These are phyloP conservation scores for Taurulus bubalis DNA, from an alignment of 2,113 vertebrate species.

Conservation along the genomic window DNA sequence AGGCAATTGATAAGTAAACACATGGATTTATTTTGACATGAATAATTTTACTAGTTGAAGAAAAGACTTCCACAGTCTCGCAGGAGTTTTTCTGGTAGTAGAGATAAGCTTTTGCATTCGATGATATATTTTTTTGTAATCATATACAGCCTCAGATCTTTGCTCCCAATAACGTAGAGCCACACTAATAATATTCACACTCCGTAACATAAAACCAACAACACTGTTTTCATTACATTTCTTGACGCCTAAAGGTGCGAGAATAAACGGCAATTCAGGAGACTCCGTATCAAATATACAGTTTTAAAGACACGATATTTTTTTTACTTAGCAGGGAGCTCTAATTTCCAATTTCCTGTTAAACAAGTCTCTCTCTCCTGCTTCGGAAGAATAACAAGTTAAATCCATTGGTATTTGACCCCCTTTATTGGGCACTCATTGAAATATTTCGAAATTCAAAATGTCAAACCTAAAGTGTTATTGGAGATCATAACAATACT, in stretches of 20 bases:
- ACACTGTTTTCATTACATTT: slow-evolving; percentile 16
- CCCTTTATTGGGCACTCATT: background rate
- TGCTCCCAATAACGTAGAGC: slow-evolving; percentile 8
- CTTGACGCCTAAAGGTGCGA: slow-evolving; percentile 5
- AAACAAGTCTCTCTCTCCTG: slow-evolving; percentile 24
- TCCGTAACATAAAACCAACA: slow-evolving; percentile 13
- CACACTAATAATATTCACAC: slow-evolving; percentile 21
- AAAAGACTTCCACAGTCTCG: background rate
- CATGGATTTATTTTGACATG: background rate
- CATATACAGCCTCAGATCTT: slow-evolving; percentile 6
- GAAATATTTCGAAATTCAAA: too few relatives aligned
- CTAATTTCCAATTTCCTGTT: slow-evolving; percentile 53
- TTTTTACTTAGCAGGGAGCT: slow-evolving; percentile 24
- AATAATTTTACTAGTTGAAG: background rate
- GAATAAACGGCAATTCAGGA: background rate
- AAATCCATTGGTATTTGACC: slow-evolving; percentile 68
- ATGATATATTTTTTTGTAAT: background rate
- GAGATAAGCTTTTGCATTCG: background rate
- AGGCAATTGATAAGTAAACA: background rate
- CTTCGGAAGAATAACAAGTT: slow-evolving; percentile 43
- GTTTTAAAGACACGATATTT: slow-evolving; percentile 24
- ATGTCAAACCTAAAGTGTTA: too few relatives aligned
- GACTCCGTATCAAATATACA: slow-evolving; percentile 16
- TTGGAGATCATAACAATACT: too few relatives aligned
- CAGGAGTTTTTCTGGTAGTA: background rate